Base-by-base conservation (phyloP, 2,797 vertebrate genomes). In the Morelia viridis region DNA sequence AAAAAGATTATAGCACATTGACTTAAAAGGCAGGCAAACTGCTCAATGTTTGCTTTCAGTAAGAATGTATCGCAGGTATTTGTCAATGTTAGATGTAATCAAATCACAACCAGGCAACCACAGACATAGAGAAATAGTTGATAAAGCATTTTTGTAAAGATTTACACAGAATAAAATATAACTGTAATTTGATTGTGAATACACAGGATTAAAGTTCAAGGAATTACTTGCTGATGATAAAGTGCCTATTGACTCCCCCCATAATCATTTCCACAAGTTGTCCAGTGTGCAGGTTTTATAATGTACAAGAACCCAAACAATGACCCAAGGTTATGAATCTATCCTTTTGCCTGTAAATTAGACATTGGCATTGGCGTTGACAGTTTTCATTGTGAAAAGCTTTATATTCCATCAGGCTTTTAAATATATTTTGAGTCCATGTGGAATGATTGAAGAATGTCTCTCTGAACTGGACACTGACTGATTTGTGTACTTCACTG, bases 141-240 rank as follows among this genome's bases (percentile, higher is more conserved):
- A 96, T 92, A 95, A 96, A 96, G 91, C 91, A 91, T 92, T 94
- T 92, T 83, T 89, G 95, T 93, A 92, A 92, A 95, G 65, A 4
- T 95, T 96, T 91, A 31, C 96, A 95, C 91, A 53, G 76, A 19
- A 22, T 28, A 62, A 46, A 90, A 28, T 28, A 50, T 15, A 88
- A 10, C 46, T 19, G 46, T 50, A 62, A 88, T 62, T 61, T 88
- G 24, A 88, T 28, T 88, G 46, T 53, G 31, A 22, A 89, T 57
- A 46, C 8, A 58, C 31, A 17, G 22, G 11, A 89, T 80, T 41
- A 89, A 89, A 80, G 35, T 15, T 24, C 24, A 83, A n/a, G 57
- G 13, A 46, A 83, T 50, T 61, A 76, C 35, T 13, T 50, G 22
- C 13, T 15, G 26, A 61, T 62, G 22, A 15, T 46, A 46, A 62